These are phyloP conservation scores for Lerista edwardsae DNA, from an alignment of 2,797 vertebrate genomes.

Conservation along the genomic window DNA sequence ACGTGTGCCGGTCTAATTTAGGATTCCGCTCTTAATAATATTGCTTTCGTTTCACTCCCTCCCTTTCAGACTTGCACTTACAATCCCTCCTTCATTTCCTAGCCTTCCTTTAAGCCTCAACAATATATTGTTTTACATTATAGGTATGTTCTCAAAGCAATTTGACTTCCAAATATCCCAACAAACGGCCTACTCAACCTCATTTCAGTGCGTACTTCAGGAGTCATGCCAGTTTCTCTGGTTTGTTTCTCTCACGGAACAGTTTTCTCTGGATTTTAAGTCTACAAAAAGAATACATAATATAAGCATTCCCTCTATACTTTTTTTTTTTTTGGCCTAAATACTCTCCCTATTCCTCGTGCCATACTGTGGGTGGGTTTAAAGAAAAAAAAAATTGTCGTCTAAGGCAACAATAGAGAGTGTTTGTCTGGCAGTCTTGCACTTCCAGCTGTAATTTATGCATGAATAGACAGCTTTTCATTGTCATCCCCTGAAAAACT, in stretches of 20 bases:
- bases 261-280: no score
- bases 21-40: no score
- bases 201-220: not conserved
- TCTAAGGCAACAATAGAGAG: not conserved
- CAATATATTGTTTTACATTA: not conserved
- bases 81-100: not conserved
- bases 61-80: not conserved
- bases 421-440: not conserved
- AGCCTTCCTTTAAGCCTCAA: not conserved
- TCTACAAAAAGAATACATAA: not conserved
- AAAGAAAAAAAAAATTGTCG: no score
- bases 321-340: not conserved
- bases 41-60: not conserved
- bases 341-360: not conserved
- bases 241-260: no score
- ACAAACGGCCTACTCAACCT: not conserved
- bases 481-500: slow-evolving; percentile 6
- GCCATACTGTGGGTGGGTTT: not conserved
- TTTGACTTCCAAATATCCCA: not conserved
- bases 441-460: slow-evolving; percentile 9
- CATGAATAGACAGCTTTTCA: not conserved
- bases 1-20: no score
- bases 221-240: not conserved
- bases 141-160: not conserved
- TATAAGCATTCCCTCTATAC: not conserved